Evolutionary conservation across 1,140 invertebrate genomes (phyloP), one percentile per base, ranked within the genome.

Genomic region (Cotesia chilonis): DNA sequence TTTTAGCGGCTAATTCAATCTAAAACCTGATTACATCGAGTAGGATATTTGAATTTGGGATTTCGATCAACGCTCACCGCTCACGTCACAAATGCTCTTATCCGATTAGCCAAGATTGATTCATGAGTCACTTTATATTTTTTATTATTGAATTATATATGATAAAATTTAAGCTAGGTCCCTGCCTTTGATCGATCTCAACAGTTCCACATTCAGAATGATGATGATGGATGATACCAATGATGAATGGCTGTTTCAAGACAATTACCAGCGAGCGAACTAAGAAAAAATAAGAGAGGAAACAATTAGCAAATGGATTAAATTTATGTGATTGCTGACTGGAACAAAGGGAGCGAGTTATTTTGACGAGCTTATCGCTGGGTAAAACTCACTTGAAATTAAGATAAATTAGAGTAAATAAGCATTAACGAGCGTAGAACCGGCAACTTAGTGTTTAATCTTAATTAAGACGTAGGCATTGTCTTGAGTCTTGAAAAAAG

Each of bases 31-130:
- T 47, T 14, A 78, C 72, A 76, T 77, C 75, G 67, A 80, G 79
- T 79, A 77, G 75, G 75, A 78, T 79, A 79, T 80, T 80, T 80
- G 79, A 79, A 80, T 80, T 79, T 79, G 73, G 76, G 77, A 79
- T 80, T 78, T 78, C 74, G 78, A 77, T 79, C 76, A 69, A 70
- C 74, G 76, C n/a, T 52, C 77, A 78, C 76, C 73, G 70, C 71
- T 36, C 66, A 77, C 74, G 73, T 71, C 69, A 65, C 65, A 65
- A 69, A 71, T 71, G 69, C 72, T 76, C 68, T 79, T 76, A 78
- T 77, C 77, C 78, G 79, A 80, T 80, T 80, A 78, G 68, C 9
- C 7, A 74, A 77, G 76, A 77, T 77, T 76, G 75, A 78, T 79
- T 78, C 68, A 47, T 51, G 70, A 59, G 66, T 71, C 68, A 47